Percentiles rank a stretch among this genome's conserved stretches.
These are phyloP conservation scores for Zaprionus davidi DNA, from an alignment of 1,140 invertebrate species.

Conservation along the genomic window DNA sequence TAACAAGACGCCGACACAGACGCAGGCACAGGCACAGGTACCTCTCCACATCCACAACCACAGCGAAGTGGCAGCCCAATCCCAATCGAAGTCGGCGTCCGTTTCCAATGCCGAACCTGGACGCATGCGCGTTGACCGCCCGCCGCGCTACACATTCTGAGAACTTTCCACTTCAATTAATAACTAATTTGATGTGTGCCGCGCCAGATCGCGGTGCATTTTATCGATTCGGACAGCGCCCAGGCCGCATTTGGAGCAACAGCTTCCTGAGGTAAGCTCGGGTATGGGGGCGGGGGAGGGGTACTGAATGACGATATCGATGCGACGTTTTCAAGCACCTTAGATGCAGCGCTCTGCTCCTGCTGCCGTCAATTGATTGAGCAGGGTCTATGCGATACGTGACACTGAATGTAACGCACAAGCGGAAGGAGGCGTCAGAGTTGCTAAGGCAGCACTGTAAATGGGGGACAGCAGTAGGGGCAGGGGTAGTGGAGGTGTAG, in stretches of 20 bases:
- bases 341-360: conserved; percentile 65
- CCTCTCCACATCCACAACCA: neutral
- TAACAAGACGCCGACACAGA: conserved; percentile 58
- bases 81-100: conserved; percentile 27
- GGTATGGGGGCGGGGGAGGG: neutral
- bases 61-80: neutral
- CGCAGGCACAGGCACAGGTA: neutral
- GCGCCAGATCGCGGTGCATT: conserved; percentile 73
- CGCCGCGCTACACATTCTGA: conserved; percentile 79
- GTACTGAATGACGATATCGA: conserved; percentile 47
- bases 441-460: neutral
- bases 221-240: conserved; percentile 79
- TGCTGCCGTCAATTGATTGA: conserved; percentile 67
- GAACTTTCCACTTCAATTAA: conserved; percentile 82
- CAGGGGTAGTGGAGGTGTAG: neutral
- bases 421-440: conserved; percentile 30
- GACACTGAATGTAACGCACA: conserved; percentile 62
- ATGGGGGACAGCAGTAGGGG: neutral
- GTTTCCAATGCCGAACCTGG: conserved; percentile 10
- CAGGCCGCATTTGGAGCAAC: conserved; percentile 71
- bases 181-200: conserved; percentile 82
- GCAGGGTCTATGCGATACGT: conserved; percentile 68
- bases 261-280: conserved; percentile 21
- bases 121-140: conserved; percentile 80
- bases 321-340: conserved; percentile 65